Evolutionary conservation across 2,888 invertebrate genomes (phyloP).

Genomic region (Galerucella pusilla): DNA sequence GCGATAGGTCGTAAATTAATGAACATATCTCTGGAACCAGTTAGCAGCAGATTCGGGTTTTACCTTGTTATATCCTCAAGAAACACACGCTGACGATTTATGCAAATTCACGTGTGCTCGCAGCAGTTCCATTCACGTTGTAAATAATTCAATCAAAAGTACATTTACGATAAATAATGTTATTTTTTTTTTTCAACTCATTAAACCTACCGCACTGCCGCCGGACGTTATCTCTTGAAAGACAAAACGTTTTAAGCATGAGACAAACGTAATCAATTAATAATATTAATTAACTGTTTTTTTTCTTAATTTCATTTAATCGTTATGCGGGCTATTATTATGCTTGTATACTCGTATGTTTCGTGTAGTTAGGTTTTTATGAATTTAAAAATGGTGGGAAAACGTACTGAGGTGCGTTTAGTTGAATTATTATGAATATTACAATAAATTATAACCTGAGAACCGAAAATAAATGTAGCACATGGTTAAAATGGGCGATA

Average conservation of each 20-base stretch:
- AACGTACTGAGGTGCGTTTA: too few species aligned
- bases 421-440: too few species aligned
- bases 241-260: background rate
- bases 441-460: too few species aligned
- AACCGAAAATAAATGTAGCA: too few species aligned
- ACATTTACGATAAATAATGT: background rate
- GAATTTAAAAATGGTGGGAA: background rate
- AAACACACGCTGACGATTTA: background rate
- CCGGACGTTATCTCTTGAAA: background rate
- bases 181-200: background rate
- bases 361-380: background rate
- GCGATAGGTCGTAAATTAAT: background rate
- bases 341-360: background rate
- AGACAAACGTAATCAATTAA: background rate
- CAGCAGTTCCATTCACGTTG: background rate
- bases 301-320: background rate
- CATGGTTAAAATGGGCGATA: too few species aligned
- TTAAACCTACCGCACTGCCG: background rate
- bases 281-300: background rate
- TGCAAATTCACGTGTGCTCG: background rate
- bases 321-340: background rate
- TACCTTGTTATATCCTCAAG: conserved; percentile 3
- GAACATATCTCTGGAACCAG: conserved; percentile 3
- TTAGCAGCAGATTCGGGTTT: conserved; percentile 1
- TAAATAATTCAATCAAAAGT: conserved; percentile 1